A percentile compares a stretch with the other conserved stretches of the same genome.
Evolutionary conservation across 2,797 vertebrate species (phyloP).

Genomic region (Knipowitschia caucasica): DNA sequence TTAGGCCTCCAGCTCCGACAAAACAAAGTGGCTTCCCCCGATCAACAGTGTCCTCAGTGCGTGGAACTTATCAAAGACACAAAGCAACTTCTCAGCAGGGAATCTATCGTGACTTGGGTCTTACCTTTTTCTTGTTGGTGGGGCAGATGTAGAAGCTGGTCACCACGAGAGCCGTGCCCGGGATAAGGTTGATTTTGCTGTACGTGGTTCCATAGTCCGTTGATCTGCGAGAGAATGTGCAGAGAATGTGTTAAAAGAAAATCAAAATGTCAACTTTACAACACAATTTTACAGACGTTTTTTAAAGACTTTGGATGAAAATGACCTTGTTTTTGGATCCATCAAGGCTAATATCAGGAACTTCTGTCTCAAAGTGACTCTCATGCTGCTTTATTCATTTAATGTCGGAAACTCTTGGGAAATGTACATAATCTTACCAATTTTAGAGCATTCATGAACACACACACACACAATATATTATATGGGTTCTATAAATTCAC

Average conservation of each 20-base stretch:
- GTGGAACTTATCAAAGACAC: not conserved
- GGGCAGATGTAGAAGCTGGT: constrained; percentile 98
- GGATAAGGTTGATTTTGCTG: constrained; percentile 90
- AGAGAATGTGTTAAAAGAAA: not conserved
- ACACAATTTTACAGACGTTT: too few species aligned
- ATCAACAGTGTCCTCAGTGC: not conserved
- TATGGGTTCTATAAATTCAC: too few species aligned
- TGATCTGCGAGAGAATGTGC: constrained; percentile 74
- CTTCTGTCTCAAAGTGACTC: too few species aligned
- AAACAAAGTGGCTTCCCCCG: constrained; percentile 4
- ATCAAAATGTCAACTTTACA: too few species aligned
- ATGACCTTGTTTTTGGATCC: too few species aligned
- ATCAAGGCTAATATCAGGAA: too few species aligned
- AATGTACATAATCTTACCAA: too few species aligned
- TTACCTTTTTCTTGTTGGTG: constrained; percentile 95
- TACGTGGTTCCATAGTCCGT: constrained; percentile 93
- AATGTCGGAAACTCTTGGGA: too few species aligned
- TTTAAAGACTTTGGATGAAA: too few species aligned
- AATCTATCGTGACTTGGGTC: constrained; percentile 20
- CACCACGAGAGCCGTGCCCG: constrained; percentile 87
- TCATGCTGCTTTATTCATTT: too few species aligned
- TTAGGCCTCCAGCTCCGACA: constrained; percentile 17
- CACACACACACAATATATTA: too few species aligned
- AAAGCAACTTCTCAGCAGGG: not conserved
- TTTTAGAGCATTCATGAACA: too few species aligned